Evolutionary conservation across 1,140 invertebrate genomes (phyloP).

Genomic region (Euwallacea fornicatus): DNA sequence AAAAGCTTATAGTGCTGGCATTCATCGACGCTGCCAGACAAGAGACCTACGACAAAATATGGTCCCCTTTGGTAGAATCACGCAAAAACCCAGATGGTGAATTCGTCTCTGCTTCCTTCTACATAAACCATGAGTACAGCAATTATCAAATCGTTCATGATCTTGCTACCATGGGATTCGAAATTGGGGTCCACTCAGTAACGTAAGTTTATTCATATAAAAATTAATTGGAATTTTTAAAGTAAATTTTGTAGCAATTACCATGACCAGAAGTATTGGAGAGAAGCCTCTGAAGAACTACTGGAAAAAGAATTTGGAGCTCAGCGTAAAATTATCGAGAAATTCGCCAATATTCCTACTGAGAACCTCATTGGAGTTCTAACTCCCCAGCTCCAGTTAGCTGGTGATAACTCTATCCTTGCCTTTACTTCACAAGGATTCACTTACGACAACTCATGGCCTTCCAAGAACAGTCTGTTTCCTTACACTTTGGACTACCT

Average conservation of each 20-base stretch:
- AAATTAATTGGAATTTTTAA: slow-evolving; percentile 24
- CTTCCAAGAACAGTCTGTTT: slow-evolving; percentile 56
- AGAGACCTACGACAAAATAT: slow-evolving; percentile 62
- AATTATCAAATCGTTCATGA: slow-evolving; percentile 67
- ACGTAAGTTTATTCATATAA: slow-evolving; percentile 53
- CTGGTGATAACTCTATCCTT: slow-evolving; percentile 57
- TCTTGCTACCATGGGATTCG: slow-evolving; percentile 65
- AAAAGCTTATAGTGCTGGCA: slow-evolving; percentile 66
- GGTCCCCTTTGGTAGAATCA: slow-evolving; percentile 61
- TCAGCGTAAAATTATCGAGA: slow-evolving; percentile 43
- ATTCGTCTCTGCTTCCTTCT: slow-evolving; percentile 65
- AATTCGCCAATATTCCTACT: slow-evolving; percentile 46
- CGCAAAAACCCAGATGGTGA: slow-evolving; percentile 66
- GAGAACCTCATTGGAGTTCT: slow-evolving; percentile 42
- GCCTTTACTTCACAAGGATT: slow-evolving; percentile 58
- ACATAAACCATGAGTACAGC: slow-evolving; percentile 70
- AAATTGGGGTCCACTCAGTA: slow-evolving; percentile 69
- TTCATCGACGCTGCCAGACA: slow-evolving; percentile 71
- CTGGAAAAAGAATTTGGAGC: slow-evolving; percentile 43
- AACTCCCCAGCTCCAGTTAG: slow-evolving; percentile 45
- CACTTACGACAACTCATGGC: slow-evolving; percentile 67
- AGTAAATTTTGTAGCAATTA: slow-evolving; percentile 58
- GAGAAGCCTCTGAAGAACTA: slow-evolving; percentile 30
- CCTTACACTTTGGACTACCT: slow-evolving; percentile 72
- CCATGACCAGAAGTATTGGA: slow-evolving; percentile 55